A percentile compares a stretch with the other conserved stretches of the same genome.
Evolutionary conservation across 2,888 invertebrate genomes (phyloP).

Genomic region (Tineola bisselliella): DNA sequence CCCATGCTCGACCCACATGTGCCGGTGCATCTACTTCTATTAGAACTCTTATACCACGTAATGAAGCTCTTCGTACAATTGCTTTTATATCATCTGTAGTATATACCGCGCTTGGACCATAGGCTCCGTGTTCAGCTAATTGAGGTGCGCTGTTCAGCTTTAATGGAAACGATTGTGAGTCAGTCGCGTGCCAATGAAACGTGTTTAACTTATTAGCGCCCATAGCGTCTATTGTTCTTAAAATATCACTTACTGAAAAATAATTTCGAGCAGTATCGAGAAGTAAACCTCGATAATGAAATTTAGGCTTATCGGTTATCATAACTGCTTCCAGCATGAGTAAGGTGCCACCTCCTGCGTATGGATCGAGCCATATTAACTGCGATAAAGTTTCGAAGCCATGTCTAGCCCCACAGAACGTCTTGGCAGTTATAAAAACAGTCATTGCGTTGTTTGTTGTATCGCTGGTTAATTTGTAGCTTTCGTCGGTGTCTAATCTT

Average conservation of each 20-base stretch:
- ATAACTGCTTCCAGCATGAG: conserved; percentile 73
- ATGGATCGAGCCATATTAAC: conserved; percentile 81
- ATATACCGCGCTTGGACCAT: conserved; percentile 81
- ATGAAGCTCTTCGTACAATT: conserved; percentile 78
- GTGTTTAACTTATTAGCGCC: conserved; percentile 89
- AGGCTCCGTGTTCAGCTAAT: conserved; percentile 85
- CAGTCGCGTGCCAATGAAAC: conserved; percentile 92
- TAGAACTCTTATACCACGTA: conserved; percentile 86
- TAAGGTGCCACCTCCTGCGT: conserved; percentile 65
- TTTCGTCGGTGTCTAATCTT: conserved; percentile 76
- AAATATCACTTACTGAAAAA: conserved; percentile 76
- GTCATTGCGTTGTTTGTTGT: conserved; percentile 59
- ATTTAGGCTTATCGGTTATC: conserved; percentile 80
- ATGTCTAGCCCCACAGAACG: conserved; percentile 81
- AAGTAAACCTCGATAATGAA: conserved; percentile 83
- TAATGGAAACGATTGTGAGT: conserved; percentile 93
- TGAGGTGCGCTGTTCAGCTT: conserved; percentile 79
- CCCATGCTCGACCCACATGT: conserved; percentile 88
- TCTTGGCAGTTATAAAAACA: conserved; percentile 71
- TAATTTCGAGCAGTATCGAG: conserved; percentile 93
- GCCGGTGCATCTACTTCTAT: conserved; percentile 93
- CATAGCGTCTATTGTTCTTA: conserved; percentile 87
- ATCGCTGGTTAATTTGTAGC: conserved; percentile 73
- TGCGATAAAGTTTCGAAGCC: conserved; percentile 83
- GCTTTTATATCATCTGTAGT: conserved; percentile 75